phyloP scores from a whole-genome alignment of 2,113 vertebrate genomes.

The Chiloscyllium plagiosum region DNA sequence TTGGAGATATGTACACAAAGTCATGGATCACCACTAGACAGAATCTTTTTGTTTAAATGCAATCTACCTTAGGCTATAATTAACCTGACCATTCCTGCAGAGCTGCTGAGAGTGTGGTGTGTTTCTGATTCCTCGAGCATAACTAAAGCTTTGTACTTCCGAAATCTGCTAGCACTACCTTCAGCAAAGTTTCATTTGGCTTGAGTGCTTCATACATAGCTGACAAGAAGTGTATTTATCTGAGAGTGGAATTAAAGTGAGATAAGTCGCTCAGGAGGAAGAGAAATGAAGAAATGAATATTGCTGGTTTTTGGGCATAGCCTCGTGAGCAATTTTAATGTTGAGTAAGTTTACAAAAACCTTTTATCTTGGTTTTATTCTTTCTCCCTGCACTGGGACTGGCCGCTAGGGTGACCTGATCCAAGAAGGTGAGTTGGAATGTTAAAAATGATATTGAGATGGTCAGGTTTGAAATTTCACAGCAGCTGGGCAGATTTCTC shows the following conservation, averaged over 20 bases:
- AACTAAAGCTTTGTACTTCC: slow-evolving; percentile 33
- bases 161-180: not conserved
- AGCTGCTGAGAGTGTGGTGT: slow-evolving; percentile 15
- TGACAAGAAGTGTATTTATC: not conserved
- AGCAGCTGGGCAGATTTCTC: too few species aligned
- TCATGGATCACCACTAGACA: slow-evolving; percentile 21
- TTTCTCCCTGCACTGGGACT: not conserved
- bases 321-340: not conserved
- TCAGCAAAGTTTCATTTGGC: not conserved
- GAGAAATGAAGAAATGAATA: not conserved
- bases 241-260: too few species aligned
- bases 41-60: slow-evolving; percentile 33
- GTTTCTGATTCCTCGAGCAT: slow-evolving; percentile 7
- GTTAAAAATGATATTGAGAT: too few species aligned
- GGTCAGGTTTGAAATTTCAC: too few species aligned
- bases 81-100: not conserved
- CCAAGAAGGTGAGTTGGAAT: too few species aligned
- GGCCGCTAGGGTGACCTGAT: too few species aligned
- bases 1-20: slow-evolving; percentile 20
- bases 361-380: not conserved
- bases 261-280: not conserved
- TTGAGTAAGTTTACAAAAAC: not conserved
- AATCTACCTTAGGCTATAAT: slow-evolving; percentile 26
- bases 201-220: not conserved
- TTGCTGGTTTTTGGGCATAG: not conserved